Evolutionary conservation across 2,888 invertebrate species (phyloP).

Genomic region (Suillia variegata): DNA sequence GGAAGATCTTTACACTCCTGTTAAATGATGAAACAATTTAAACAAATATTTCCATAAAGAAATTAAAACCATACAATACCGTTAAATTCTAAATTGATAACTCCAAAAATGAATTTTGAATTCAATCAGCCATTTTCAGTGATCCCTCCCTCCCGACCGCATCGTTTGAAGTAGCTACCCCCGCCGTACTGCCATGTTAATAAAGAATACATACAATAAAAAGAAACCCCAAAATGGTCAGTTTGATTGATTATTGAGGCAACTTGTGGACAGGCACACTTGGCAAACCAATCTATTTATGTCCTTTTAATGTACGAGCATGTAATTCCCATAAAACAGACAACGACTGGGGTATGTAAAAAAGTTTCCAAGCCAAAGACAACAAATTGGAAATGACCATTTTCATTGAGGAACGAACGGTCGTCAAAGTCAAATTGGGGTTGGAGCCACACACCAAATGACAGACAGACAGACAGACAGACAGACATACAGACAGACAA

Average conservation of each 20-base stretch:
- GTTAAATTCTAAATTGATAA: no score
- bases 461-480: conserved; percentile 18
- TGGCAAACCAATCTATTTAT: conserved; percentile 58
- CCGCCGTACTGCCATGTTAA: no score
- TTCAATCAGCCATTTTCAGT: no score
- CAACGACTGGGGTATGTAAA: conserved; percentile 31
- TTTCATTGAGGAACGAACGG: conserved; percentile 8
- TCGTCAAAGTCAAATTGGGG: conserved; percentile 9
- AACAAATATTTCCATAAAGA: no score
- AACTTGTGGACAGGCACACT: conserved; percentile 60
- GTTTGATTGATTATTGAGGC: conserved; percentile 61
- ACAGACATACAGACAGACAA: conserved; percentile 1
- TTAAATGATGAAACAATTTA: no score
- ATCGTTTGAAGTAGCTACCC: no score
- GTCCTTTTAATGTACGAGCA: conserved; percentile 59
- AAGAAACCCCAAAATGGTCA: no score
- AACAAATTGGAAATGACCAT: conserved; percentile 49
- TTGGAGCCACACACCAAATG: neutral
- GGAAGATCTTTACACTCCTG: no score
- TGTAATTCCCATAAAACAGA: conserved; percentile 33
- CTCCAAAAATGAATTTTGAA: no score
- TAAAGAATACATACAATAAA: no score
- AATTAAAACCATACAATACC: no score
- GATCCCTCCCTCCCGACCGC: no score
- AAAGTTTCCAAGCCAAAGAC: conserved; percentile 21